Evolutionary conservation across 2,888 invertebrate genomes (phyloP).

Genomic region (Troglohyphantes excavatus): DNA sequence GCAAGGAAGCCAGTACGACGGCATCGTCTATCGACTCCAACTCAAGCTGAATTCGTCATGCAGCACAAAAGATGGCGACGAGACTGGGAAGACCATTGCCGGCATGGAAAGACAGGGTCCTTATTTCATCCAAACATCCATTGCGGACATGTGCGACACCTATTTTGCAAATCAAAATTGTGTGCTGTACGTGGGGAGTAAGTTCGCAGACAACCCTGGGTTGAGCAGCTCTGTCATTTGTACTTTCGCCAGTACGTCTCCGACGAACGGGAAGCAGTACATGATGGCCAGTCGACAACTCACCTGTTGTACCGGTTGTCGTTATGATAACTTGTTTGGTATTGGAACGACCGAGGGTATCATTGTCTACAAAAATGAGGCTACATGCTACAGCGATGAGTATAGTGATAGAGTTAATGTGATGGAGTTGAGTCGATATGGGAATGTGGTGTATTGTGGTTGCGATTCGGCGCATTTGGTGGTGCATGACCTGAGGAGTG

Average conservation of each 20-base stretch:
- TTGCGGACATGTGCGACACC: conserved; percentile 39
- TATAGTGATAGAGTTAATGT: background rate
- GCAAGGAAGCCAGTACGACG: conserved; percentile 24
- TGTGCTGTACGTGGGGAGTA: conserved; percentile 26
- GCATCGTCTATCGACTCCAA: conserved; percentile 15
- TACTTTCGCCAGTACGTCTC: background rate
- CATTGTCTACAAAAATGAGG: conserved; percentile 7
- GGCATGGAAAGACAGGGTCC: conserved; percentile 1
- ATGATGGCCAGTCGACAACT: background rate
- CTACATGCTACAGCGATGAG: background rate
- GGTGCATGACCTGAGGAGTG: conserved; percentile 1
- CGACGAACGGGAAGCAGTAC: background rate
- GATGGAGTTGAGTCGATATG: conserved; percentile 14
- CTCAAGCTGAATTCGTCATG: background rate
- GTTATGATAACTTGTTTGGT: background rate
- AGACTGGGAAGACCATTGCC: background rate
- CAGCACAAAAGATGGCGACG: background rate
- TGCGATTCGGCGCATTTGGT: background rate
- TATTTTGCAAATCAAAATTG: background rate
- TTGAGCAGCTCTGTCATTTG: conserved; percentile 1
- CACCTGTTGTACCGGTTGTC: conserved; percentile 15
- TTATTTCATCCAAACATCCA: background rate
- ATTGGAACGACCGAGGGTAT: conserved; percentile 21
- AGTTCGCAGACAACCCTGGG: background rate
- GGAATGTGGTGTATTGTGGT: conserved; percentile 38